phyloP scores from a whole-genome alignment of 2,888 invertebrate genomes.

The Diarsia mendica region DNA sequence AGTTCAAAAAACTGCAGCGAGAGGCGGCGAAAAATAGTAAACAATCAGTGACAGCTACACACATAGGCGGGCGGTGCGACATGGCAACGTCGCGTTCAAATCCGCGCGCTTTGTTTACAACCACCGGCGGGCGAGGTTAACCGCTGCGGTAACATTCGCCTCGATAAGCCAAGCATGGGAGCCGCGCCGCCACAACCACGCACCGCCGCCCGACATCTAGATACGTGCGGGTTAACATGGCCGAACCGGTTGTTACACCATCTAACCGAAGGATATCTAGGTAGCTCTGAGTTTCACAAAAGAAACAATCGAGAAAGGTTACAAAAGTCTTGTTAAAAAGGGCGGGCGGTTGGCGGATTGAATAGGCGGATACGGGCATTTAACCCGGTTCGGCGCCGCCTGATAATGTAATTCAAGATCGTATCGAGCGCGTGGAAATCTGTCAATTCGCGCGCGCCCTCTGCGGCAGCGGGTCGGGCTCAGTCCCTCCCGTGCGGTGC shows the following conservation, averaged over 20 bases:
- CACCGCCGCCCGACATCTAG: constrained; percentile 51
- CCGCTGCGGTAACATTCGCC: constrained; percentile 74
- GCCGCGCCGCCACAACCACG: constrained; percentile 49
- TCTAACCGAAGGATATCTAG: constrained; percentile 52
- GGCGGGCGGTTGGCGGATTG: constrained; percentile 59
- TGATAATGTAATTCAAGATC: constrained; percentile 85
- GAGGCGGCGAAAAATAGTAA: constrained; percentile 67
- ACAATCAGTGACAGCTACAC: constrained; percentile 73
- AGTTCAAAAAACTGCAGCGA: constrained; percentile 25
- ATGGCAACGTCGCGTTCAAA: constrained; percentile 81
- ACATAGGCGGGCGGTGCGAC: constrained; percentile 70
- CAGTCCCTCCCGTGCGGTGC: constrained; percentile 69
- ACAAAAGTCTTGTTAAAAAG: constrained; percentile 54
- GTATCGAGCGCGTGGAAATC: constrained; percentile 87
- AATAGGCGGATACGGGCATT: constrained; percentile 73
- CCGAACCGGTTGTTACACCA: constrained; percentile 65
- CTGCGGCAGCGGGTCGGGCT: constrained; percentile 69
- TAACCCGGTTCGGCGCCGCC: constrained; percentile 73
- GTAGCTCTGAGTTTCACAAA: constrained; percentile 44
- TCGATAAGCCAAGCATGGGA: constrained; percentile 58
- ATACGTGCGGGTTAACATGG: constrained; percentile 55
- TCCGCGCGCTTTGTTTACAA: constrained; percentile 86
- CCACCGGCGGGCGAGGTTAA: constrained; percentile 74
- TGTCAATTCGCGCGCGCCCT: constrained; percentile 86
- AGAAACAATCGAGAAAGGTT: constrained; percentile 63